phyloP scores from a whole-genome alignment of 2,888 invertebrate species.

The Eristalis tenax region DNA sequence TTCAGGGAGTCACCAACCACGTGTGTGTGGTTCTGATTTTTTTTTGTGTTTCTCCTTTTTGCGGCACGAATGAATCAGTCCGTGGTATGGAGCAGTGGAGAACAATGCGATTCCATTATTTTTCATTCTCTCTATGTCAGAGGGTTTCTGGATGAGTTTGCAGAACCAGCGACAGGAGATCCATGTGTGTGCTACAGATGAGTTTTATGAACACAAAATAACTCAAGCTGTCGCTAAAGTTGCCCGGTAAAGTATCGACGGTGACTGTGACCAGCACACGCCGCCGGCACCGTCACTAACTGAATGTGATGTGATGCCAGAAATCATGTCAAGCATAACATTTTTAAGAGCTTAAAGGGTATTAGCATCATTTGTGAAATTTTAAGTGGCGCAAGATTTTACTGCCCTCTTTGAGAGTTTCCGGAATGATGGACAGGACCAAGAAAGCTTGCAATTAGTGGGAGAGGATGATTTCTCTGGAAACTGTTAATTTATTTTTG shows the following conservation, averaged over 20 bases:
- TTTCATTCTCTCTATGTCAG: slow-evolving; percentile 14
- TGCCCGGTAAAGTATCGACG: background rate
- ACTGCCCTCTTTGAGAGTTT: slow-evolving; percentile 2
- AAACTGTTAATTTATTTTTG: slow-evolving; percentile 7
- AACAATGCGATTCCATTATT: slow-evolving; percentile 33
- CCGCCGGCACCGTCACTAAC: background rate
- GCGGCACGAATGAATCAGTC: slow-evolving; percentile 25
- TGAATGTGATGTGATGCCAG: slow-evolving; percentile 16
- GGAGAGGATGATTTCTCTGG: slow-evolving; percentile 8
- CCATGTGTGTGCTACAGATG: slow-evolving; percentile 24
- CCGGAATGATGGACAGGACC: background rate
- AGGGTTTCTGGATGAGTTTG: slow-evolving; percentile 26
- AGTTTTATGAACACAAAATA: slow-evolving; percentile 49
- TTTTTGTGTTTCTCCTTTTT: background rate
- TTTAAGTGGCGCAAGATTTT: slow-evolving; percentile 43
- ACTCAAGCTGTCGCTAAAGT: slow-evolving; percentile 41
- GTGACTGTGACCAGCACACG: slow-evolving; percentile 8
- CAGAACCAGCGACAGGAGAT: slow-evolving; percentile 6
- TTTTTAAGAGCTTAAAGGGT: slow-evolving; percentile 28
- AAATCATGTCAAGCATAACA: slow-evolving; percentile 47
- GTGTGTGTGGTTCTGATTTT: slow-evolving; percentile 9
- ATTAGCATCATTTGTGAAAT: slow-evolving; percentile 53
- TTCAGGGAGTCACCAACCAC: slow-evolving; percentile 11
- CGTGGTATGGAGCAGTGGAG: background rate
- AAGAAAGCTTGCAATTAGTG: slow-evolving; percentile 13